Evolutionary conservation across 2,113 vertebrate species (phyloP), one percentile per base, ranked within the genome.

Genomic region (Pardalotus punctatus): DNA sequence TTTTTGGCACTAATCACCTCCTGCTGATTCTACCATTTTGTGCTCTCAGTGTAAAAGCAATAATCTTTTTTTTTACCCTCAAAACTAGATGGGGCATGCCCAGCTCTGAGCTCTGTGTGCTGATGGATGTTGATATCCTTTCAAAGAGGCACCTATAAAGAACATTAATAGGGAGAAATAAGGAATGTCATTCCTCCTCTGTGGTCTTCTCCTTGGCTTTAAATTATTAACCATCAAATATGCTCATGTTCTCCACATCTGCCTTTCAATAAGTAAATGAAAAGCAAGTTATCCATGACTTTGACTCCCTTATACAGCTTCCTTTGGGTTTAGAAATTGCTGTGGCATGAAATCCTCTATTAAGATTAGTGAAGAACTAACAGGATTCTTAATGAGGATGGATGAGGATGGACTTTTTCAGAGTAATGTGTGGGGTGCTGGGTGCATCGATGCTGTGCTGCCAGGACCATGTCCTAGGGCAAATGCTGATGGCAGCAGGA

Each of bases 31-130:
- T 71, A 42, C 72, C 53, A 71, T 88, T 90, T 78, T 92, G 56
- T 94, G 82, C 76, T 90, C 42, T 94, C 51, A 11, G 40, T 57
- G 80, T 71, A 92, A 95, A 94, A 96, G 95, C 90, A 96, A 96
- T 97, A 97, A 96, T 79, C 40, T 22, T 38, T 70, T 31, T 48
- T 71, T 67, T 72, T 11, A 33, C n/a, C 1, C 27, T 79, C 54
- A 77, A 90, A 78, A 60, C 14, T 40, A 64, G 66, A 50, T 48
- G 21, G 36, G 74, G 22, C 86, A 31, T n/a, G 40, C 48, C 61
- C 79, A 64, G 23, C 83, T 95, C 92, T 93, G 60, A 96, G 76
- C 60, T 88, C 45, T 86, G 82, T 93, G 93, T 92, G 79, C 60
- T 60, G 53, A 81, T 84, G 72, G 96, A 78, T 71, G n/a, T 81